Conservation (phyloP, 1,140 invertebrate species). For the Drosophila melanica region DNA sequence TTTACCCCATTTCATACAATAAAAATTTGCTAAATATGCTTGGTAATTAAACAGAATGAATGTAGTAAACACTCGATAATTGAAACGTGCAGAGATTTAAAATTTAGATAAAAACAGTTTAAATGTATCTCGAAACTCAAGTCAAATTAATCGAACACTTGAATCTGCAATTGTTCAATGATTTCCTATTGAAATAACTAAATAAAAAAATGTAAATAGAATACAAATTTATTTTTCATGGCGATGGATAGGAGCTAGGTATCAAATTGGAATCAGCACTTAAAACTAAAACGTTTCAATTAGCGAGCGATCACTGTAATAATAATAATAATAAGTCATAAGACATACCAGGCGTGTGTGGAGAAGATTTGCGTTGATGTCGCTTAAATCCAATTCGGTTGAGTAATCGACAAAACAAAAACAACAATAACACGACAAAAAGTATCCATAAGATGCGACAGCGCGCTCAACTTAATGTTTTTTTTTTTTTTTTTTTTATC, state of each 20-base stretch:
- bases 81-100: not conserved
- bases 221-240: too few relatives aligned
- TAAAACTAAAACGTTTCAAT: constrained; percentile 2
- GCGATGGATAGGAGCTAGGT: not conserved
- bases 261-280: constrained; percentile 6
- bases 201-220: too few relatives aligned
- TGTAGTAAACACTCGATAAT: not conserved
- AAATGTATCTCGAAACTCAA: too few relatives aligned
- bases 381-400: constrained; percentile 60
- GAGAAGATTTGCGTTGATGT: constrained; percentile 36
- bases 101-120: too few relatives aligned
- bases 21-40: constrained; percentile 51
- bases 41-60: constrained; percentile 18
- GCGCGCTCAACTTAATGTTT: constrained; percentile 21
- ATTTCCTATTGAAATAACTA: too few relatives aligned
- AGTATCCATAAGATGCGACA: constrained; percentile 40
- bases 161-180: too few relatives aligned
- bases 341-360: constrained; percentile 53
- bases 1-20: constrained; percentile 15
- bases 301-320: constrained; percentile 16
- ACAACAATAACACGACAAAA: not conserved
- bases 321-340: constrained; percentile 6
- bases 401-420: constrained; percentile 27
- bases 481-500: not conserved
- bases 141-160: too few relatives aligned